phyloP scores from a whole-genome alignment of 2,113 vertebrate species.

The Bostrychus sinensis region DNA sequence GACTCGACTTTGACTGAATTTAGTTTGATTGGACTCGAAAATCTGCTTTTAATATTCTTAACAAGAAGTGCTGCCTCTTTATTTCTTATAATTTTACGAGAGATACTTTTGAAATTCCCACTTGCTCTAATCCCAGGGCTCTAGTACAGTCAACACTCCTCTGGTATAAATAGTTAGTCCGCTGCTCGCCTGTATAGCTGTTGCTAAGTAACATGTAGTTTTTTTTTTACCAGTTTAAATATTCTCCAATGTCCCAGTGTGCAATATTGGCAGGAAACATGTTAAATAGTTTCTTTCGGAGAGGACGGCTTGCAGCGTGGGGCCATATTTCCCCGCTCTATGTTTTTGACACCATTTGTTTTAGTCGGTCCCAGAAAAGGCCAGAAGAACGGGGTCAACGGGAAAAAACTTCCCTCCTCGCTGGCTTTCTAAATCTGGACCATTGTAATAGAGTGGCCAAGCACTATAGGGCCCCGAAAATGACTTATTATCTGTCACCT shows the following conservation, averaged over 20 bases:
- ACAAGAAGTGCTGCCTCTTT: too few relatives aligned
- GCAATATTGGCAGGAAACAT: constrained; percentile 22
- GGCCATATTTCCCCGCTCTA: constrained; percentile 22
- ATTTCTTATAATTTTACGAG: too few relatives aligned
- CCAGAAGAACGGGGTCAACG: constrained; percentile 13
- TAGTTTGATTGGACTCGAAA: too few relatives aligned
- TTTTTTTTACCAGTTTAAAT: constrained; percentile 38
- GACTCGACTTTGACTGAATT: too few relatives aligned
- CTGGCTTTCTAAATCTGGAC: constrained; percentile 67
- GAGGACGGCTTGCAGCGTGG: constrained; percentile 12
- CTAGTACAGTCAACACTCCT: constrained; percentile 23
- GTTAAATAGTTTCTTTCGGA: constrained; percentile 30
- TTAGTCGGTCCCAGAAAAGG: constrained; percentile 9
- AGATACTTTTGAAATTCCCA: too few relatives aligned
- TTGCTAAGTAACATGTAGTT: constrained; percentile 62
- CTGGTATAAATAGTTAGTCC: constrained; percentile 21
- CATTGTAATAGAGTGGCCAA: constrained; percentile 67
- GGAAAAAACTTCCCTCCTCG: constrained; percentile 40
- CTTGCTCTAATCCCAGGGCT: neutral
- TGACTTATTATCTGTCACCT: constrained; percentile 72
- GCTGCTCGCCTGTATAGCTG: constrained; percentile 7
- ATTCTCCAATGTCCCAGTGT: constrained; percentile 32
- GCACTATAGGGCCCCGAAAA: constrained; percentile 51
- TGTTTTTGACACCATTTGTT: constrained; percentile 23
- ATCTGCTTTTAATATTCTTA: too few relatives aligned